phyloP scores from a whole-genome alignment of 2,113 vertebrate genomes.

The Gila orcuttii region DNA sequence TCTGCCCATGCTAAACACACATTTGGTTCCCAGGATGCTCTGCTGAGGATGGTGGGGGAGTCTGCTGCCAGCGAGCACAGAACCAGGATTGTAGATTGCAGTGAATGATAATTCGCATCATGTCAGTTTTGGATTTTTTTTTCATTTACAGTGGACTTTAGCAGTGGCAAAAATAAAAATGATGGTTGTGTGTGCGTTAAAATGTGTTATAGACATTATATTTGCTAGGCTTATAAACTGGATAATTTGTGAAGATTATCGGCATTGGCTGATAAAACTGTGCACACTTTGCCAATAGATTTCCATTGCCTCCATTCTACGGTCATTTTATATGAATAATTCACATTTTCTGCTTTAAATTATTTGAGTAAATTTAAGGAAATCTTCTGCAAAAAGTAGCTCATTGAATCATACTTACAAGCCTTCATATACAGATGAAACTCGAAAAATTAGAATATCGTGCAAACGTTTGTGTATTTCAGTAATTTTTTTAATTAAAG shows the following conservation, averaged over 20 bases:
- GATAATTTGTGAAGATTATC: not conserved
- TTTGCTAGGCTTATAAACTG: not conserved
- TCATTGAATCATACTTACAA: not conserved
- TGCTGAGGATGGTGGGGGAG: conserved; percentile 8
- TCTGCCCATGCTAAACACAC: conserved; percentile 59
- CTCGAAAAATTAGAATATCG: no score
- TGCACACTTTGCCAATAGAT: not conserved
- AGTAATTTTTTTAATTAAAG: no score
- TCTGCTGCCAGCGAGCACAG: not conserved
- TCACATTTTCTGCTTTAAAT: not conserved
- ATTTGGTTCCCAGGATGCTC: conserved; percentile 36
- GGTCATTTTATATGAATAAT: not conserved
- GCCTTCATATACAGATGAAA: not conserved
- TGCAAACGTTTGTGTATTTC: no score
- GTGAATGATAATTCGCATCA: conserved; percentile 18
- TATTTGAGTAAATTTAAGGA: not conserved
- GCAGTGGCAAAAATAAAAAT: not conserved
- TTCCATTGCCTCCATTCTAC: not conserved
- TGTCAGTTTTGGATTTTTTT: not conserved
- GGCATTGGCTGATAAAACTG: no score
- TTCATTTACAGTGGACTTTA: not conserved
- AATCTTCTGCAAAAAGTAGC: not conserved
- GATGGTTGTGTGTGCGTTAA: not conserved
- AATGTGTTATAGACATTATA: not conserved
- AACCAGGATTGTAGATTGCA: not conserved